Evolutionary conservation across 1,140 invertebrate genomes (phyloP), one percentile per base, ranked within the genome.

Genomic region (Apis laboriosa): DNA sequence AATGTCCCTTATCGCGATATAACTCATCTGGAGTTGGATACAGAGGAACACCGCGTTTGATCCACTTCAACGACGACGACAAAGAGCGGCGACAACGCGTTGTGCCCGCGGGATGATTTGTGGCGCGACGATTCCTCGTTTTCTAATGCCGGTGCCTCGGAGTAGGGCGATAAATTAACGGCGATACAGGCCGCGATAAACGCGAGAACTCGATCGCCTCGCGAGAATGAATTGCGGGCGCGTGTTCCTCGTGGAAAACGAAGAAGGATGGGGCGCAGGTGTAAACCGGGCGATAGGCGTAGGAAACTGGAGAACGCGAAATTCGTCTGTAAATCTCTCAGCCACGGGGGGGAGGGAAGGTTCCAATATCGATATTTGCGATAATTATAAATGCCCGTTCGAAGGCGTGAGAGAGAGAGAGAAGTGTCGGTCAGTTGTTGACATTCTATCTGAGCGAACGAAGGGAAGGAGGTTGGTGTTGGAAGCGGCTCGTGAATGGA

Each of bases 241-340:
- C 88, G 83, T 88, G 84, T 90, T 84, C 88, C 71, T 86, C 86
- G 85, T 70, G 88, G 80, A 90, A 90, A 89, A 85, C 86, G 84
- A 86, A 90, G 90, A 92, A 92, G 89, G 89, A 92, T 92, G 90
- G 80, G 86, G 78, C 80, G 91, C 90, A 90, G 90, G 90, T 90
- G 91, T 86, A 89, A 88, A 89, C 79, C n/a, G n/a, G 84, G 74
- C 86, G 73, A 86, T 89, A 86, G 55, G 86, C 77, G 53, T 87
- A 85, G 79, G 70, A 85, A 85, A 82, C 78, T 66, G 75, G 76
- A 85, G 76, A 73, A 64, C 63, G 76, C 61, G 58, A 76, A 55
- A 76, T 82, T 82, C 76, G 83, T 86, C 67, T 77, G 85, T 87
- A 87, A 87, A 87, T 86, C 77, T 87, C 63, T 15, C 19, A 64